Conservation (phyloP, 2,888 invertebrate species). For the Cybosia mesomella region DNA sequence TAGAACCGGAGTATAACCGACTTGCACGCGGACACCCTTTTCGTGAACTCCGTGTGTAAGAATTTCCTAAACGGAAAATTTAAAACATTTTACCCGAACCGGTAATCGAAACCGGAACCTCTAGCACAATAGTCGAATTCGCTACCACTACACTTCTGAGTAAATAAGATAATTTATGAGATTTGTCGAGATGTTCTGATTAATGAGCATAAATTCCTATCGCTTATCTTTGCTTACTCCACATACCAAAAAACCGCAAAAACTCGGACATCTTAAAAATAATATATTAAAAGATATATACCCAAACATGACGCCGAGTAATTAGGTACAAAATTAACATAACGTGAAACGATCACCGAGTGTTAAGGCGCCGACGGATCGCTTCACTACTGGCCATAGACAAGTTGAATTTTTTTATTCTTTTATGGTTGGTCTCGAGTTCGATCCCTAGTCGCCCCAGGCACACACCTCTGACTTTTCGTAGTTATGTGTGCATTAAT, state of each 20-base stretch:
- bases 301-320: constrained; percentile 47
- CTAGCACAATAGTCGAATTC: background rate
- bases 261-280: constrained; percentile 14
- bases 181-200: background rate
- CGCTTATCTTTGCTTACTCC: constrained; percentile 1
- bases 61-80: background rate
- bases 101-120: background rate
- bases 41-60: no score
- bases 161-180: background rate
- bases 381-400: background rate
- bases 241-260: constrained; percentile 17
- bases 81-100: background rate
- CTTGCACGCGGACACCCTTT: no score
- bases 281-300: background rate
- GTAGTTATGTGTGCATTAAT: no score
- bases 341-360: constrained; percentile 44
- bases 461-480: no score
- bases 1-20: no score
- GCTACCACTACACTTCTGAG: background rate
- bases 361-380: constrained; percentile 24
- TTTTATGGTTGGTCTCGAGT: no score
- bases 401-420: background rate
- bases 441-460: no score
- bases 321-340: constrained; percentile 64
- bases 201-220: constrained; percentile 8